Conservation (phyloP, 2,113 vertebrate species). For the Istiophorus platypterus region DNA sequence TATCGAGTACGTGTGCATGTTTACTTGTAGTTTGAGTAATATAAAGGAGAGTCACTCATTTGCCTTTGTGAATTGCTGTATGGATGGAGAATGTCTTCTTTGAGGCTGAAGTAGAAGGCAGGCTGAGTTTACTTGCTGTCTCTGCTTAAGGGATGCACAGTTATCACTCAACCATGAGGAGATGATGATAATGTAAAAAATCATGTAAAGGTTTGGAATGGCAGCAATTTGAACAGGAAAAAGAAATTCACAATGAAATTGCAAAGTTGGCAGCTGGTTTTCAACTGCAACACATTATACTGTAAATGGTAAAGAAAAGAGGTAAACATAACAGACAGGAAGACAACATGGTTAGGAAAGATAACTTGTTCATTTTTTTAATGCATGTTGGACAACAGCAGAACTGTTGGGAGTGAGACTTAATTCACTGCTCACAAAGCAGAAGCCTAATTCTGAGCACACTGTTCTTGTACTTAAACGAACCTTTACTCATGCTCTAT, state of each 20-base stretch:
- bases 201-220: constrained; percentile 11
- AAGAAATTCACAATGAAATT: constrained; percentile 41
- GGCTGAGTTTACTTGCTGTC: constrained; percentile 56
- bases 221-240: constrained; percentile 27
- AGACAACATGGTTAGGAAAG: constrained; percentile 32
- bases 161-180: constrained; percentile 42
- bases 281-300: constrained; percentile 24
- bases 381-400: constrained; percentile 31
- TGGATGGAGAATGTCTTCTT: constrained; percentile 44
- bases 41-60: constrained; percentile 27
- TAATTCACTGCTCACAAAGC: constrained; percentile 18
- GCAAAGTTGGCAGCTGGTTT: constrained; percentile 63
- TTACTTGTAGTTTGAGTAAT: constrained; percentile 33
- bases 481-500: constrained; percentile 42
- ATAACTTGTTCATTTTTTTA: constrained; percentile 26
- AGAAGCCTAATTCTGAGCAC: constrained; percentile 35
- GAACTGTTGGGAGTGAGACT: constrained; percentile 36
- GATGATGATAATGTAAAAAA: constrained; percentile 25
- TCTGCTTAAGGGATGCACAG: constrained; percentile 28
- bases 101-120: constrained; percentile 69
- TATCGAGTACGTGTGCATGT: constrained; percentile 32
- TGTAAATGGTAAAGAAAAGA: constrained; percentile 28
- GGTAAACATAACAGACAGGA: constrained; percentile 33
- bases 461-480: neutral
- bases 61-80: constrained; percentile 29